phyloP scores from a whole-genome alignment of 2,113 vertebrate species.

The Sturnus vulgaris region DNA sequence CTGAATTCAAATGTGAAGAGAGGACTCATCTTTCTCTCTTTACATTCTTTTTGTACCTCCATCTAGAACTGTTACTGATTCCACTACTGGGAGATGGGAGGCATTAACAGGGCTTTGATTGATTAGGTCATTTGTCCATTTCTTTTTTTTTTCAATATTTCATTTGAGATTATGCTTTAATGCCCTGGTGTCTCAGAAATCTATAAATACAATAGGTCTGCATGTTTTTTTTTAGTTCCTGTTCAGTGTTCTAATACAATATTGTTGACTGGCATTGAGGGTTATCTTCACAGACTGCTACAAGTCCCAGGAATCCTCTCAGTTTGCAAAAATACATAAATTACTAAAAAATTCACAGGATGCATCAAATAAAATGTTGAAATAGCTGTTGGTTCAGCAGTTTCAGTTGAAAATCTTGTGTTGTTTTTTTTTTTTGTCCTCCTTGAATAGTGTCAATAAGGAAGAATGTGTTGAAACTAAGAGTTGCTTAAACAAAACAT shows the following conservation, averaged over 20 bases:
- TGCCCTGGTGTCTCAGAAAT: not conserved
- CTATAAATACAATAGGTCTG: not conserved
- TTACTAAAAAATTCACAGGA: not conserved
- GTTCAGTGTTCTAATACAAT: not conserved
- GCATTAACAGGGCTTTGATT: not conserved
- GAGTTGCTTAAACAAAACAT: not conserved
- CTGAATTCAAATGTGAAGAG: not conserved
- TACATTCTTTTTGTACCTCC: not conserved
- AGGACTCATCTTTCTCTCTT: not conserved
- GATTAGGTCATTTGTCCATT: not conserved
- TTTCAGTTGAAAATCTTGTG: not conserved
- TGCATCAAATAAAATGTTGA: not conserved
- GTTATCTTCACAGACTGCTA: not conserved
- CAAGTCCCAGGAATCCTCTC: not conserved
- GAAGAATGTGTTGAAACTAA: not conserved
- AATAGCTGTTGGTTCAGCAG: not conserved
- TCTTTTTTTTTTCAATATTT: not conserved
- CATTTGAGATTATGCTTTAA: not conserved
- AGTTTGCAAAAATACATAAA: not conserved
- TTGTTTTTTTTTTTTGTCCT: not conserved
- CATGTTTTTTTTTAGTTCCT: not conserved
- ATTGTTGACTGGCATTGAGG: not conserved
- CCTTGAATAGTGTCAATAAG: not conserved
- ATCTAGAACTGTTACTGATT: not conserved
- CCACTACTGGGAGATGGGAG: not conserved